phyloP scores from a whole-genome alignment of 23 tunicate species.

The Aplidium turbinatum region DNA sequence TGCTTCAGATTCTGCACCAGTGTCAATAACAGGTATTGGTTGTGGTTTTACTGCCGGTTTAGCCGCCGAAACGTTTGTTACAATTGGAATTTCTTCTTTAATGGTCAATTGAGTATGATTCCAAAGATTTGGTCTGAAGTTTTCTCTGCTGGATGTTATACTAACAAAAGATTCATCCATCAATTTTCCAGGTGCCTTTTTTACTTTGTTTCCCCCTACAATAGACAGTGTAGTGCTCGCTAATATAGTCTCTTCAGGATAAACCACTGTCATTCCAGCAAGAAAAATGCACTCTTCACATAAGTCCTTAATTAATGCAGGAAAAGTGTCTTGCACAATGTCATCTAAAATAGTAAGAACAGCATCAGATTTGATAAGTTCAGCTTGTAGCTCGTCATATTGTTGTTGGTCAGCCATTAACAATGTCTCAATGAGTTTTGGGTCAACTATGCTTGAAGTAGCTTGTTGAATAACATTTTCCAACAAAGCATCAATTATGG shows the following conservation, averaged over 20 bases:
- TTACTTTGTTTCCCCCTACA: conserved; percentile 15
- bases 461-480: conserved; percentile 28
- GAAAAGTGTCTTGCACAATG: conserved; percentile 22
- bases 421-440: conserved; percentile 25
- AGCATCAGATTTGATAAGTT: conserved; percentile 19
- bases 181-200: conserved; percentile 11
- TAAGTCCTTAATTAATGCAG: conserved; percentile 8
- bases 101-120: conserved; percentile 43
- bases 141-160: conserved; percentile 28
- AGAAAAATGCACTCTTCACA: conserved; percentile 44
- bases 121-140: conserved; percentile 41
- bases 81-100: conserved; percentile 1
- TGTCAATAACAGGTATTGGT: conserved; percentile 23
- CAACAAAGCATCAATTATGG: conserved; percentile 33
- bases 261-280: conserved; percentile 30
- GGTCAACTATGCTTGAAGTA: conserved; percentile 4
- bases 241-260: conserved; percentile 43
- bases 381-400: conserved; percentile 24
- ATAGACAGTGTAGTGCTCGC: conserved; percentile 13
- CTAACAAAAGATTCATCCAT: conserved; percentile 47
- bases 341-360: conserved; percentile 27
- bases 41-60: conserved; percentile 3
- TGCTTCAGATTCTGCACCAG: conserved; percentile 36
- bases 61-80: not conserved
- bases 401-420: conserved; percentile 43